Evolutionary conservation across 2,888 invertebrate species (phyloP).

Genomic region (Netelia inedita): DNA sequence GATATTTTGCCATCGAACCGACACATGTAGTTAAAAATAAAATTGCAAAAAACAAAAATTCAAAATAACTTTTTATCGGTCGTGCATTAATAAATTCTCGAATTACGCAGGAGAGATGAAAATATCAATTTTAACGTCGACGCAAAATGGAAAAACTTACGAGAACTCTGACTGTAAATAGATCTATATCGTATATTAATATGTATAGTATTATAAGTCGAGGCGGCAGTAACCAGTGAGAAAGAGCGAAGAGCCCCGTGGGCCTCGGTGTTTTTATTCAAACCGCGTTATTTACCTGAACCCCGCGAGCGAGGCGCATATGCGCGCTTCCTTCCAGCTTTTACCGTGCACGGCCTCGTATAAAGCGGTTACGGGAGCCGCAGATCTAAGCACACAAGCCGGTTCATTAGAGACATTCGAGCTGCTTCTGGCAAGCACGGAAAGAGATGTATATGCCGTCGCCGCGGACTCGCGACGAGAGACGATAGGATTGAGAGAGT

Average conservation of each 20-base stretch:
- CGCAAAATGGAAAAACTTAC: background rate
- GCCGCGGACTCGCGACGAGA: slow-evolving; percentile 64
- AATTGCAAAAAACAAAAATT: background rate
- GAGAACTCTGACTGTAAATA: slow-evolving; percentile 8
- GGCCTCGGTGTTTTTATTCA: slow-evolving; percentile 78
- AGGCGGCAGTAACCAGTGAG: slow-evolving; percentile 17
- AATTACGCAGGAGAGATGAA: background rate
- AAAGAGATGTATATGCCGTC: slow-evolving; percentile 57
- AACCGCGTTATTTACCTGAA: slow-evolving; percentile 80
- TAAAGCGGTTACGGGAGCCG: slow-evolving; percentile 82
- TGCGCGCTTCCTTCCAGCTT: slow-evolving; percentile 65
- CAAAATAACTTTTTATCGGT: background rate
- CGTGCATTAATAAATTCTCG: background rate
- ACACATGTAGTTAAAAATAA: background rate
- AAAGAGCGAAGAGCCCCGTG: slow-evolving; percentile 62
- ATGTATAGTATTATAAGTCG: slow-evolving; percentile 21
- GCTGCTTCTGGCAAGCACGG: slow-evolving; percentile 79
- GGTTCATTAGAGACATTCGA: slow-evolving; percentile 85
- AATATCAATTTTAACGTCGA: background rate
- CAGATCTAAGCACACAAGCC: slow-evolving; percentile 85
- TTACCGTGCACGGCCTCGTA: slow-evolving; percentile 68
- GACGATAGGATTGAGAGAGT: slow-evolving; percentile 62
- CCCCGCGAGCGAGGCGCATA: slow-evolving; percentile 52
- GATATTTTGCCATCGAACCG: background rate
- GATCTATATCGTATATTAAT: slow-evolving; percentile 17